Conservation (phyloP, 2,797 vertebrate species). For the Somateria mollissima region DNA sequence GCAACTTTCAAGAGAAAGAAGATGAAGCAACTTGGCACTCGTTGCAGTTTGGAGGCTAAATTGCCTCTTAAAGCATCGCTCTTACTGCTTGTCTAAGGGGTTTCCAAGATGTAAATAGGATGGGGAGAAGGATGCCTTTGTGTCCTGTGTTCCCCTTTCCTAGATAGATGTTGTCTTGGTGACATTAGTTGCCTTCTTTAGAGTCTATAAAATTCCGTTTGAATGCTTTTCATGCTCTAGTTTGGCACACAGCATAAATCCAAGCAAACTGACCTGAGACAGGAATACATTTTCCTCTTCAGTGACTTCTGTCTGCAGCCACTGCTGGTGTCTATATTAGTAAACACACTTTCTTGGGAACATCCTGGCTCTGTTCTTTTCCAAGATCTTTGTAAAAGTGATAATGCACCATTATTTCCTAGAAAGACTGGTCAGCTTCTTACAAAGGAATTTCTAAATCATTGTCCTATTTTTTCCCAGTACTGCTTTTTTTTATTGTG, state of each 20-base stretch:
- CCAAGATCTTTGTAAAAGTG: background rate
- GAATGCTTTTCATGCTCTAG: slow-evolving; percentile 23
- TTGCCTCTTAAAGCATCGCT: slow-evolving; percentile 39
- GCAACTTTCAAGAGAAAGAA: slow-evolving; percentile 44
- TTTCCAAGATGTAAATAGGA: slow-evolving; percentile 38
- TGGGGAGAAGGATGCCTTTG: slow-evolving; percentile 30
- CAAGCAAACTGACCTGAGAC: slow-evolving; percentile 13
- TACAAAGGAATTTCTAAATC: background rate
- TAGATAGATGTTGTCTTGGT: slow-evolving; percentile 50
- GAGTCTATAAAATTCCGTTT: slow-evolving; percentile 27
- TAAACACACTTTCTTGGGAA: slow-evolving; percentile 16
- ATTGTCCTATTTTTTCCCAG: background rate
- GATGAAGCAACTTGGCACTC: slow-evolving; percentile 49
- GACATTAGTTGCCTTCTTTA: slow-evolving; percentile 28
- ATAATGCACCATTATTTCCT: slow-evolving; percentile 1
- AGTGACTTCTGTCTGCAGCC: background rate
- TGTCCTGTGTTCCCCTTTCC: background rate
- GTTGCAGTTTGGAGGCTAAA: slow-evolving; percentile 4
- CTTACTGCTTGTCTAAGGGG: slow-evolving; percentile 27
- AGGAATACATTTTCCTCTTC: slow-evolving; percentile 31
- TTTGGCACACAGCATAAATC: slow-evolving; percentile 26
- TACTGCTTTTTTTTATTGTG: slow-evolving; percentile 17
- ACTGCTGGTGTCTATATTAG: slow-evolving; percentile 26
- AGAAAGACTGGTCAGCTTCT: slow-evolving; percentile 39
- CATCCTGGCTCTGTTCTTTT: background rate